These are phyloP conservation scores for Periplaneta americana DNA, from an alignment of 1,140 invertebrate genomes.

Conservation along the genomic window DNA sequence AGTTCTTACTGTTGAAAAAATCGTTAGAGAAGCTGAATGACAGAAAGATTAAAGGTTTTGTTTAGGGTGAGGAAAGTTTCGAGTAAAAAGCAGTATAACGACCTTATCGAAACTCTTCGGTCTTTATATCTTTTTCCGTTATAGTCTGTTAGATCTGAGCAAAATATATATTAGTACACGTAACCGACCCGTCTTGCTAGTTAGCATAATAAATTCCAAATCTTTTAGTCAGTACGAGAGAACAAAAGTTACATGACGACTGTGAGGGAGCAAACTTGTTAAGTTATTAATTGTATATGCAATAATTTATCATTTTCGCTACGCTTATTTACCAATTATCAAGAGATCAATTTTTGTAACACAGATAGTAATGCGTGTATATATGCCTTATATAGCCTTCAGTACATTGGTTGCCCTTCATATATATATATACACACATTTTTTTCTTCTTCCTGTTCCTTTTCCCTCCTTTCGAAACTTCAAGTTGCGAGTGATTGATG, in stretches of 20 bases:
- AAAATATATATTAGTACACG: no score
- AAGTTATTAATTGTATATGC: no score
- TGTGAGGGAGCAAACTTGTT: no score
- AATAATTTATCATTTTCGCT: neutral
- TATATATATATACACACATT: neutral
- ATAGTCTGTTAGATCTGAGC: no score
- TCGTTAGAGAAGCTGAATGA: neutral
- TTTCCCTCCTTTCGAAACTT: slow-evolving; percentile 9
- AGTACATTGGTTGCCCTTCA: neutral
- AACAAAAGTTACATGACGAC: no score
- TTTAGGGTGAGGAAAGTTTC: neutral
- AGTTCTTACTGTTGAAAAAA: neutral
- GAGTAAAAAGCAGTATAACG: neutral
- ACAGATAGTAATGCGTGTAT: neutral
- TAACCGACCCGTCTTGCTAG: no score
- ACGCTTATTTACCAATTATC: neutral
- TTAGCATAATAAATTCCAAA: no score
- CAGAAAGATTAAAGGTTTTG: neutral
- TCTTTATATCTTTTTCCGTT: no score
- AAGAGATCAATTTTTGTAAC: neutral
- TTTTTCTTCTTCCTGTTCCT: neutral
- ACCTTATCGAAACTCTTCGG: neutral
- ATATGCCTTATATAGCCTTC: neutral
- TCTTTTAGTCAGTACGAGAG: no score
- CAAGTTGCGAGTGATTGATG: slow-evolving; percentile 11